A percentile compares a stretch with the other conserved stretches of the same genome.
Evolutionary conservation across 2,888 invertebrate genomes (phyloP).

Genomic region (Ethmia dodecea): DNA sequence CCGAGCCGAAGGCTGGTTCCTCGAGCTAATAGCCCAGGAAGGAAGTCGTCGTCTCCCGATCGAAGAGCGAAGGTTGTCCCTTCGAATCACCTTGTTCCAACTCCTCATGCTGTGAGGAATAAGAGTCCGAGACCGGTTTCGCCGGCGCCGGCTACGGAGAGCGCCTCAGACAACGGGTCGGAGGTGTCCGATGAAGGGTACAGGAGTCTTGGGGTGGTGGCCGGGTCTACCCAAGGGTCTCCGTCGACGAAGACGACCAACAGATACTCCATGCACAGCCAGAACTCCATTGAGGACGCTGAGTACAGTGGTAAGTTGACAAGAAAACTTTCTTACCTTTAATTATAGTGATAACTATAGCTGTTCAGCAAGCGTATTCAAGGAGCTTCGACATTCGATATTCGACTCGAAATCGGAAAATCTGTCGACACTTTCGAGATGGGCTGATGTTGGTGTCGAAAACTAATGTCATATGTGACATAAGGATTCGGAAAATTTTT

Average conservation of each 20-base stretch:
- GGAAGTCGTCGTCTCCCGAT: slow-evolving; percentile 65
- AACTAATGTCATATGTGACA: no score
- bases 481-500: no score
- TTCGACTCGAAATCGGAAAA: no score
- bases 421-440: no score
- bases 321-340: no score
- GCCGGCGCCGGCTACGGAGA: slow-evolving; percentile 76
- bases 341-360: no score
- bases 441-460: no score
- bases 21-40: slow-evolving; percentile 50
- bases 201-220: slow-evolving; percentile 84
- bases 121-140: slow-evolving; percentile 70
- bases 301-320: slow-evolving; percentile 81
- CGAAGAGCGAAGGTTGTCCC: slow-evolving; percentile 55
- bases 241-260: slow-evolving; percentile 75
- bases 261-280: slow-evolving; percentile 83
- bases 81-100: slow-evolving; percentile 69
- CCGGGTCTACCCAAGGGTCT: slow-evolving; percentile 68
- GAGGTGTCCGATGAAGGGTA: slow-evolving; percentile 93
- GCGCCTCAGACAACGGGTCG: slow-evolving; percentile 87
- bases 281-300: slow-evolving; percentile 84
- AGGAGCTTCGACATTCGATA: no score
- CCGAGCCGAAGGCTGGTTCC: slow-evolving; percentile 50
- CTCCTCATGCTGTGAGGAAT: slow-evolving; percentile 57
- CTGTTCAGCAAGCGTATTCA: no score